phyloP scores from a whole-genome alignment of 2,888 invertebrate species.

The Phania funesta region DNA sequence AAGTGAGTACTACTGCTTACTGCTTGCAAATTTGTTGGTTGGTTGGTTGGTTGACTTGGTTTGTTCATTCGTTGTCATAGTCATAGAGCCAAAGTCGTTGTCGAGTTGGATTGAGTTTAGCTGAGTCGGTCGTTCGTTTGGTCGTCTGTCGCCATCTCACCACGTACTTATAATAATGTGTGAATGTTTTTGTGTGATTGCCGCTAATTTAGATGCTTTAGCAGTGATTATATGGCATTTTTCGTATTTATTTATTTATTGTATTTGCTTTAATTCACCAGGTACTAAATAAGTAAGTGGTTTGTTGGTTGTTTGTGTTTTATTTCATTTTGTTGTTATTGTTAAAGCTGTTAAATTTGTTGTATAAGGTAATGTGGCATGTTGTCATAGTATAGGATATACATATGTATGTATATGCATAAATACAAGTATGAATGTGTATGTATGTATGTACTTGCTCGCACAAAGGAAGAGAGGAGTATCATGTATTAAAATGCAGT shows the following conservation, averaged over 20 bases:
- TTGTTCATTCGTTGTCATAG: conserved; percentile 41
- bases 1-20: conserved; percentile 45
- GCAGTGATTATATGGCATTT: conserved; percentile 68
- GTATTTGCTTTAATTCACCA: conserved; percentile 68
- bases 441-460: background rate
- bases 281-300: conserved; percentile 68
- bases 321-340: conserved; percentile 29
- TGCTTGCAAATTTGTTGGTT: conserved; percentile 38
- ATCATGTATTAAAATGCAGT: conserved; percentile 34
- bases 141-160: conserved; percentile 28
- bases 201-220: conserved; percentile 68
- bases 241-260: conserved; percentile 68
- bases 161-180: conserved; percentile 63
- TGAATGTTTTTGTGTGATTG: conserved; percentile 68
- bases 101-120: conserved; percentile 40
- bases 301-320: conserved; percentile 55
- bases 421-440: conserved; percentile 1
- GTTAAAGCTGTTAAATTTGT: conserved; percentile 67
- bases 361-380: conserved; percentile 68
- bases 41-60: conserved; percentile 33
- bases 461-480: conserved; percentile 41
- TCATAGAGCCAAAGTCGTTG: conserved; percentile 43
- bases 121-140: conserved; percentile 14
- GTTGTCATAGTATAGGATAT: conserved; percentile 23
- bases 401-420: background rate